These are phyloP conservation scores for Molorchus minor DNA, from an alignment of 2,888 invertebrate genomes.

Conservation along the genomic window DNA sequence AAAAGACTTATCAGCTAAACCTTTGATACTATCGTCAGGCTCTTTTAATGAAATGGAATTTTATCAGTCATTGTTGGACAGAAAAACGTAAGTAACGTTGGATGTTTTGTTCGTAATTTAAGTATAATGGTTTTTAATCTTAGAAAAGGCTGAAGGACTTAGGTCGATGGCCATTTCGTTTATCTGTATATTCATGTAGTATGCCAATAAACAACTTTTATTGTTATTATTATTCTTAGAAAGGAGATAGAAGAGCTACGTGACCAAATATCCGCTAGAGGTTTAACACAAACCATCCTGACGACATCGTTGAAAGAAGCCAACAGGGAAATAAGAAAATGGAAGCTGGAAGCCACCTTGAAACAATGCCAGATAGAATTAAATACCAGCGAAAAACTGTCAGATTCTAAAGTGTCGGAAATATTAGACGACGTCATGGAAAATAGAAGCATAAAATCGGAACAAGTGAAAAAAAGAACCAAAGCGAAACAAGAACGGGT, in stretches of 20 bases:
- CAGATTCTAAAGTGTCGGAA: not conserved
- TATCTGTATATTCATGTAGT: not conserved
- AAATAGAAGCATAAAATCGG: not conserved
- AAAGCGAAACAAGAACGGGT: not conserved
- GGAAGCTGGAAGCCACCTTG: constrained; percentile 36
- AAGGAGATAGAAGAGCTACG: constrained; percentile 38
- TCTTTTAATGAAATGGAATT: constrained; percentile 30
- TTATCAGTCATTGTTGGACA: constrained; percentile 23
- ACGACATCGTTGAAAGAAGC: constrained; percentile 36
- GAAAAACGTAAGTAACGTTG: constrained; percentile 30
- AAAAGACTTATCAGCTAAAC: constrained; percentile 33
- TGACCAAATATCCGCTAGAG: constrained; percentile 27
- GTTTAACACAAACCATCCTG: constrained; percentile 32
- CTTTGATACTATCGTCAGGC: constrained; percentile 22
- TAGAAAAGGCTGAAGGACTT: no score
- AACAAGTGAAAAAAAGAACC: not conserved
- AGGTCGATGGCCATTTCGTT: no score
- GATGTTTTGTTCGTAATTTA: no score
- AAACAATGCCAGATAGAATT: constrained; percentile 27
- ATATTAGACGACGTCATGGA: constrained; percentile 1
- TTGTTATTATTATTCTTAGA: constrained; percentile 25
- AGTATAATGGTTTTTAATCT: no score
- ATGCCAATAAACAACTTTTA: not conserved
- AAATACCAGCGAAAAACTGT: not conserved
- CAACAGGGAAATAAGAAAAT: constrained; percentile 40